Percentiles rank a stretch among this genome's conserved stretches.
Evolutionary conservation across 2,113 vertebrate species (phyloP).

Genomic region (Lepus americanus): DNA sequence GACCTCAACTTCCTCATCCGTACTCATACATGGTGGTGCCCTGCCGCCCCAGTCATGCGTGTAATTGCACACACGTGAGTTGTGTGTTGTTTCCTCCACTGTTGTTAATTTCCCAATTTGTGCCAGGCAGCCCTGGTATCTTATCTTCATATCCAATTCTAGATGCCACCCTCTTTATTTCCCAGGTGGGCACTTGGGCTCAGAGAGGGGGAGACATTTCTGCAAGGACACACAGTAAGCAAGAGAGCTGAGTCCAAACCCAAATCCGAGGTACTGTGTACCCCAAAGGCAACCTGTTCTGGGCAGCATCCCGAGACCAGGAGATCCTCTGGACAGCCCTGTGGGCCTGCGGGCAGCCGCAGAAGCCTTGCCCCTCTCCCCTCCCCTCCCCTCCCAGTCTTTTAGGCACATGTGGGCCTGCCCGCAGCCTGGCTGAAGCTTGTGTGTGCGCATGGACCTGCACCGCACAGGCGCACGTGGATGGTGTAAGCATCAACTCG

Average conservation of each 20-base stretch:
- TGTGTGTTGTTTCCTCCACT: background rate
- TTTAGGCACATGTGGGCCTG: background rate
- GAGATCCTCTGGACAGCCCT: background rate
- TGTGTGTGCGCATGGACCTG: background rate
- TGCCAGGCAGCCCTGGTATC: background rate
- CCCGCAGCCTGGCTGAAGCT: background rate
- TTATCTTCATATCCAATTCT: background rate
- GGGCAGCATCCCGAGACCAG: background rate
- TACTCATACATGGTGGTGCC: background rate
- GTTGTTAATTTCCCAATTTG: background rate
- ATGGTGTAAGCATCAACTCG: accelerated
- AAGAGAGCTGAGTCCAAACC: background rate
- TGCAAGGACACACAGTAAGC: slow-evolving; percentile 9
- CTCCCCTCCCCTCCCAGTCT: background rate
- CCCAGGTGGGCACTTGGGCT: background rate
- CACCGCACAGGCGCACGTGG: too few relatives aligned
- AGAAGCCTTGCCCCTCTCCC: background rate
- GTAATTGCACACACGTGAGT: background rate
- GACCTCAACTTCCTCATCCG: background rate
- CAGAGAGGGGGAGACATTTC: slow-evolving; percentile 21
- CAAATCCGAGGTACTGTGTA: background rate
- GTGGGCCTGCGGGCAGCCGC: accelerated
- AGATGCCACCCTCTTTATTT: background rate
- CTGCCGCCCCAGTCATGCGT: background rate
- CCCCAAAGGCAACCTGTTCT: background rate